phyloP scores from a whole-genome alignment of 2,113 vertebrate genomes.

The Periophthalmodon schlosseri region DNA sequence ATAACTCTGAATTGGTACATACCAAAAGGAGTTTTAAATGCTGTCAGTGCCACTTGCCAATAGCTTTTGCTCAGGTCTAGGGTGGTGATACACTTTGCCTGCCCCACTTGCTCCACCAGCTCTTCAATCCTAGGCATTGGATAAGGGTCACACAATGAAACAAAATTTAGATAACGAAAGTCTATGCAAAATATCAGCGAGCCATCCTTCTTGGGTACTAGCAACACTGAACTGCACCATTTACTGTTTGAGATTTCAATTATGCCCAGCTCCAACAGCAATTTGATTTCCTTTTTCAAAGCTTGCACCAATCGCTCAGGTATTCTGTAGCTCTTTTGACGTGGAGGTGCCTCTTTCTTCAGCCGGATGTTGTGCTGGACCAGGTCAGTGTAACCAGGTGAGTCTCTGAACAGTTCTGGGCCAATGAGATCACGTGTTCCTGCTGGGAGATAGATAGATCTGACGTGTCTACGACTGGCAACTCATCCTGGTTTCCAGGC shows the following conservation, averaged over 20 bases:
- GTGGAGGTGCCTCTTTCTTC: too few relatives aligned
- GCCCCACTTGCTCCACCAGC: too few relatives aligned
- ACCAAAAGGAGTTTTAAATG: too few relatives aligned
- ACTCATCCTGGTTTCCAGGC: too few relatives aligned
- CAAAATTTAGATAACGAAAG: background rate
- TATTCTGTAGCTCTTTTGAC: background rate
- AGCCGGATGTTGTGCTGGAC: background rate
- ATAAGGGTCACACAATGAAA: background rate
- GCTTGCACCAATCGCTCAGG: background rate
- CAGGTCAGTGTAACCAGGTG: background rate
- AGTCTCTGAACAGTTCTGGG: too few relatives aligned
- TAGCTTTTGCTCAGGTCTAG: background rate
- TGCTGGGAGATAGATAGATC: too few relatives aligned
- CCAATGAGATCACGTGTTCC: too few relatives aligned
- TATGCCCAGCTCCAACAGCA: background rate
- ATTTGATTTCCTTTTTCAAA: background rate
- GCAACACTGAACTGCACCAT: background rate
- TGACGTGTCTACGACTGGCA: too few relatives aligned
- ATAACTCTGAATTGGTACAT: too few relatives aligned
- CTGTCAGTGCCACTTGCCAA: background rate
- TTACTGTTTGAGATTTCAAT: background rate
- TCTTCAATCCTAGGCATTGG: background rate
- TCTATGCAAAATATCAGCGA: background rate
- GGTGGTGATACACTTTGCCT: too few relatives aligned
- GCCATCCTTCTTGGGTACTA: background rate